Conservation (phyloP, 2,888 invertebrate species). For the Achlya flavicornis region DNA sequence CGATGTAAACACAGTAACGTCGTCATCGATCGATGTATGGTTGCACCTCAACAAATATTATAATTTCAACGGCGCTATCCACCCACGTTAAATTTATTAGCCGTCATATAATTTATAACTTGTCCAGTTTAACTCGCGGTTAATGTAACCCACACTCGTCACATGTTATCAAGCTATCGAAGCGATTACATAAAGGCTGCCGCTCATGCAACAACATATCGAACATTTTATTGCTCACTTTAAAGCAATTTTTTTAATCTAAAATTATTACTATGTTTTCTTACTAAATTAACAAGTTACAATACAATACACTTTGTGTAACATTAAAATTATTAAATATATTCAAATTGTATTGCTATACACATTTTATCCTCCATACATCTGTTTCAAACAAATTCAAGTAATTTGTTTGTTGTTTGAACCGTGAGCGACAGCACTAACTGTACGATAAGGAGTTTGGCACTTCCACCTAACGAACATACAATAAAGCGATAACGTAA, state of each 20-base stretch:
- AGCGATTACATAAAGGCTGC: conserved; percentile 35
- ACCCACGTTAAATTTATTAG: background rate
- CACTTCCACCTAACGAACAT: conserved; percentile 60
- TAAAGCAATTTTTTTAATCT: conserved; percentile 12
- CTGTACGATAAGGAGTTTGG: conserved; percentile 54
- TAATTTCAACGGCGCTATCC: background rate
- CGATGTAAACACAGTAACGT: too few relatives aligned
- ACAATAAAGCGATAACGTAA: conserved; percentile 57
- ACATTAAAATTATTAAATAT: background rate
- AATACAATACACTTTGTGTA: background rate
- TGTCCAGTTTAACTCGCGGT: conserved; percentile 27
- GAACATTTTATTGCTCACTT: conserved; percentile 16
- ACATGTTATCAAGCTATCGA: conserved; percentile 38
- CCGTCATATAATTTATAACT: background rate
- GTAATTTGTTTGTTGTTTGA: background rate
- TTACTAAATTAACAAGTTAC: background rate
- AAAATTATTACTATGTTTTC: background rate
- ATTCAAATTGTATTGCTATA: background rate
- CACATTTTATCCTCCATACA: background rate
- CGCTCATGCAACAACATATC: conserved; percentile 20
- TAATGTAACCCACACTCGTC: conserved; percentile 39
- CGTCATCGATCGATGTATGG: background rate
- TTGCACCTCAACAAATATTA: background rate
- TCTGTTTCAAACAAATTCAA: background rate
- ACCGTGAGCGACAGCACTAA: conserved; percentile 14